Evolutionary conservation across 2,888 invertebrate species (phyloP), one percentile per base, ranked within the genome.

Genomic region (Latheticus oryzae): DNA sequence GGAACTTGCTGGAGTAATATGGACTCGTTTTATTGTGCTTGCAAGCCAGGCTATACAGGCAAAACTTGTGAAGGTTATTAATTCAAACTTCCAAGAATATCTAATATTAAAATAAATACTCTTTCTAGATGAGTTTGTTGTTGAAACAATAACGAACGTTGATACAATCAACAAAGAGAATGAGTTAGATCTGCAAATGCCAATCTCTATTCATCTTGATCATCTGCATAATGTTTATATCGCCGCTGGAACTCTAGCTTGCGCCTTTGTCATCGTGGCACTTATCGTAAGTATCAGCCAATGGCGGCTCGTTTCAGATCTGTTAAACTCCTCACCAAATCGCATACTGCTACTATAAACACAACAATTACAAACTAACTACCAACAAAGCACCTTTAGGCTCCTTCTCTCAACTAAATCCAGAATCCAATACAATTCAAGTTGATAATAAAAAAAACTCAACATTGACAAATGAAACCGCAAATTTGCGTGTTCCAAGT

Each of bases 1-100:
- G 90, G 90, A 47, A 89, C 89, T 33, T 90, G 90, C 76, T 90
- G 89, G 89, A 87, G 85, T 68, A 88, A 87, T 64, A 83, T 87
- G 53, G 87, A 88, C 72, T 86, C 87, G 3, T 91, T 87, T 79
- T 87, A 87, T 74, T 94, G 94, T 76, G 86, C 88, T 47, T 94
- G 94, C 73, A 83, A 87, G 40, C 86, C 89, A 5, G 92, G 91
- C 3, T 93, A 86, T 73, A 87, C 86, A 1, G 93, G 93, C 23
- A 87, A 86, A 71, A 85, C 88, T 66, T 94, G 93, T 76, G 89
- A 91, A 84, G 88, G 88, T 88, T 71, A 45, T 42, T 38, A 33
- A 47, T 15, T 40, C 40, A 9, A 13, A n/a, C n/a, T 28, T 43
- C 26, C 37, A 17, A 26, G 21, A 54, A 48, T 13, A 52, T 45